Conservation (phyloP, 2,888 invertebrate species). For the Andrena haemorrhoa region DNA sequence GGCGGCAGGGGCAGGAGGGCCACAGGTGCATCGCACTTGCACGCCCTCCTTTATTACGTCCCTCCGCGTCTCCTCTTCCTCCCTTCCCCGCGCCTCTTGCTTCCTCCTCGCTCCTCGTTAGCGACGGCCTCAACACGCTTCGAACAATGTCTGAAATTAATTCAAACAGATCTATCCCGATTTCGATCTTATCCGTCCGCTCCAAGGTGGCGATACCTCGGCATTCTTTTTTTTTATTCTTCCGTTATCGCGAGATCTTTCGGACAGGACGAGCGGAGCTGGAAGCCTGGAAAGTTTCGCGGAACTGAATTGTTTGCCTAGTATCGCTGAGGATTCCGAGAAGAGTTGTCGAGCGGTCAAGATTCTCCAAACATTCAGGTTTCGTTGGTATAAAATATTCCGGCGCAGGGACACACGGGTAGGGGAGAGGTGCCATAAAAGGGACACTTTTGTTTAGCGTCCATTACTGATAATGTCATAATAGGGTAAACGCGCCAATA, state of each 20-base stretch:
- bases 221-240: background rate
- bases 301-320: too few species aligned
- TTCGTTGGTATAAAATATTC: background rate
- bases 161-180: background rate
- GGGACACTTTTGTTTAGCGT: too few species aligned
- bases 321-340: too few species aligned
- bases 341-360: too few species aligned
- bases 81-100: constrained; percentile 43
- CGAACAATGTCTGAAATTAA: constrained; percentile 12
- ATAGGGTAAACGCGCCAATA: too few species aligned
- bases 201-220: background rate
- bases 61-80: constrained; percentile 52
- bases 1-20: constrained; percentile 61
- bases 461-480: too few species aligned
- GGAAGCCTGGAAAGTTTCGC: too few species aligned
- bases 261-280: too few species aligned
- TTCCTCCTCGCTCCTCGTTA: constrained; percentile 45
- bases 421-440: too few species aligned
- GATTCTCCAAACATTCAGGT: background rate
- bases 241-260: too few species aligned
- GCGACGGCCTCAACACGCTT: constrained; percentile 23
- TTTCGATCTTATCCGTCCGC: background rate
- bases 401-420: background rate
- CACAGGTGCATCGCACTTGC: constrained; percentile 81
- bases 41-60: constrained; percentile 75